A percentile compares a stretch with the other conserved stretches of the same genome.
Evolutionary conservation across 2,797 vertebrate species (phyloP).

Genomic region (Acestrorhynchus altus): DNA sequence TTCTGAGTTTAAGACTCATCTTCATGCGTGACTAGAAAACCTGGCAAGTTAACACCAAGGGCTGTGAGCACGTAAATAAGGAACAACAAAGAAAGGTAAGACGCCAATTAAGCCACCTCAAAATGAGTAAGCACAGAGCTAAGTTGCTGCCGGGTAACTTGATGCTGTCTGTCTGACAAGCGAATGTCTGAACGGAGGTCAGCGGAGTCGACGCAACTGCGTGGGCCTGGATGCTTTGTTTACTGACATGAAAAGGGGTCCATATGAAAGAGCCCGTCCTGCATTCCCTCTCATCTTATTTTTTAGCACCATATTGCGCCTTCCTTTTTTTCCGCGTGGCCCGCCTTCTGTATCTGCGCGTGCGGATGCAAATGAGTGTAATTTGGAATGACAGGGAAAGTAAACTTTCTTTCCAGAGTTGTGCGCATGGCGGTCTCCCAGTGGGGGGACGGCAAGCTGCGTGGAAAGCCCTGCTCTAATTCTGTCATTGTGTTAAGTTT

Average conservation of each 20-base stretch:
- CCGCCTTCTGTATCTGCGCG: constrained; percentile 46
- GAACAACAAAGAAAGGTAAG: constrained; percentile 9
- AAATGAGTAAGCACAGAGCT: constrained; percentile 29
- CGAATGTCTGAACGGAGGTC: constrained; percentile 6
- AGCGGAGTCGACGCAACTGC: constrained; percentile 1
- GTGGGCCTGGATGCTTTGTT: constrained; percentile 27
- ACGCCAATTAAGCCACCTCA: constrained; percentile 23
- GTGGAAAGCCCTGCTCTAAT: constrained; percentile 76
- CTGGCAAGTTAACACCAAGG: neutral
- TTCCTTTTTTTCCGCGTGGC: constrained; percentile 64
- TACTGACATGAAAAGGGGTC: constrained; percentile 31
- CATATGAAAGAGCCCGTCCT: constrained; percentile 30
- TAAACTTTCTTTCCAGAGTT: constrained; percentile 75
- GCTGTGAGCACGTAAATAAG: neutral
- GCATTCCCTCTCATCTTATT: constrained; percentile 36
- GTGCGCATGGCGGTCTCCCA: constrained; percentile 67
- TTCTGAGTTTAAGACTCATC: neutral
- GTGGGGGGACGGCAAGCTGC: constrained; percentile 67
- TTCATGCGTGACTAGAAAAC: neutral
- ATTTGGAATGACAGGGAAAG: constrained; percentile 77
- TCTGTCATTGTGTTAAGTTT: constrained; percentile 83
- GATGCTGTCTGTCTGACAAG: constrained; percentile 31
- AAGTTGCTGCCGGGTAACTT: constrained; percentile 22
- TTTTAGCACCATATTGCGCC: constrained; percentile 39
- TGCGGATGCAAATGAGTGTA: constrained; percentile 75